These are phyloP conservation scores for Quadriops clusia DNA, from an alignment of 2,888 invertebrate species.

Conservation along the genomic window DNA sequence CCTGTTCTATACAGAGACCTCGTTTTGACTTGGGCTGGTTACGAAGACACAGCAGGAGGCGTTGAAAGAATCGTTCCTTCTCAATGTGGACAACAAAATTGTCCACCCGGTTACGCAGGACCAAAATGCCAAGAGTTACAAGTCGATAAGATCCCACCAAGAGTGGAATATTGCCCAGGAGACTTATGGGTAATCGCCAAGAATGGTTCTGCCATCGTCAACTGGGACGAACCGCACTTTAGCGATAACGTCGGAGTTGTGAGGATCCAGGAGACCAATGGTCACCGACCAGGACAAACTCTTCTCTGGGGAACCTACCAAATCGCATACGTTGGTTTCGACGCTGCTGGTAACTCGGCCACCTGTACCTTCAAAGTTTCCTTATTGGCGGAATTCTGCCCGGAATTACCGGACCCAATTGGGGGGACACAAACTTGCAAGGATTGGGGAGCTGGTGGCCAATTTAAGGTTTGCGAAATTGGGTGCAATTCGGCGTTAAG, in stretches of 20 bases:
- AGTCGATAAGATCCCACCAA: constrained; percentile 76
- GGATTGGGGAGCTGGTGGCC: constrained; percentile 92
- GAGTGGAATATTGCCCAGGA: constrained; percentile 82
- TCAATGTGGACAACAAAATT: constrained; percentile 80
- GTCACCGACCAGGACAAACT: constrained; percentile 78
- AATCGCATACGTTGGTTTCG: constrained; percentile 87
- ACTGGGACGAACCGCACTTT: constrained; percentile 86
- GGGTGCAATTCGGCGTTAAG: constrained; percentile 72
- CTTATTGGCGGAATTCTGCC: constrained; percentile 78
- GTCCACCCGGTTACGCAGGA: constrained; percentile 79
- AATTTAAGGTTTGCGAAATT: constrained; percentile 91
- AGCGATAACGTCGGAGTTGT: constrained; percentile 78
- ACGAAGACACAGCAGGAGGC: constrained; percentile 77
- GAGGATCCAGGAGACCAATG: constrained; percentile 70
- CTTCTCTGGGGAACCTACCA: constrained; percentile 85
- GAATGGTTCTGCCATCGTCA: constrained; percentile 81
- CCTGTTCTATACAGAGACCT: constrained; percentile 80
- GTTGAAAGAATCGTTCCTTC: constrained; percentile 87
- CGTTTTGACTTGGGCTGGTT: constrained; percentile 86
- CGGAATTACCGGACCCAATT: constrained; percentile 74
- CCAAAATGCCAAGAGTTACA: constrained; percentile 73
- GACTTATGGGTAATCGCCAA: constrained; percentile 90
- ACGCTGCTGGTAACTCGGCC: constrained; percentile 84
- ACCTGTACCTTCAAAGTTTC: constrained; percentile 87
- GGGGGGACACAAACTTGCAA: constrained; percentile 88